Base-by-base conservation (phyloP, 1,140 invertebrate species). In the Drosophila auraria region DNA sequence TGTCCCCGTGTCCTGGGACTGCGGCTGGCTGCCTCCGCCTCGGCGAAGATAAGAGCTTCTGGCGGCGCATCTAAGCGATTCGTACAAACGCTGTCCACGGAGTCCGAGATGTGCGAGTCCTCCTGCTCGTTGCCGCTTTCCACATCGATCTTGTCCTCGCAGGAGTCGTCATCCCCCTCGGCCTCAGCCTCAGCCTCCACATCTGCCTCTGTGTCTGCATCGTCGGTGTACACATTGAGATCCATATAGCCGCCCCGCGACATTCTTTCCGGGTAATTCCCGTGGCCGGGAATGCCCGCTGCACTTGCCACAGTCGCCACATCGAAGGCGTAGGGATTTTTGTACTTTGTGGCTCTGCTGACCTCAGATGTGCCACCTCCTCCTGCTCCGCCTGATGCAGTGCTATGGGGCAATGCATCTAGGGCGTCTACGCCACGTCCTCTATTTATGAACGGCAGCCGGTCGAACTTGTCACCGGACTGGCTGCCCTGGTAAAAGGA, bases 71-170 rank as follows among this genome's bases (percentile, higher is more conserved):
- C 87, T 49, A 83, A 51, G 2, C 91, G 78, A 56, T 78, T 92
- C 38, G 87, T 83, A 76, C 91, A 91, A 27, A 91, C 77, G 51
- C 92, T 93, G 45, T 93, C 92, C 23, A 92, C 83, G 5, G 91
- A 92, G 56, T 93, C 92, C 15, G 92, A 93, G 58, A 92, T 92
- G 49, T 93, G 92, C 25, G 92, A 93, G 50, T 92, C 92, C 78
- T 92, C 92, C 70, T 92, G 86, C 63, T 90, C 91, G 40, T 92
- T 82, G 58, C 79, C 84, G 23, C 90, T 92, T 60, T 93, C 92
- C 47, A 93, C 92, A 56, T 93, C 92, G 57, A 93, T 93, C 64
- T 92, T 92, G 54, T 93, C 89, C 58, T 78, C 83, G 77, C 89
- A 91, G 15, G 91, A 92, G 14, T 82, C 72, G 45, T 93, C 92